Evolutionary conservation across 2,113 vertebrate species (phyloP).

Genomic region (Caranx melampygus): DNA sequence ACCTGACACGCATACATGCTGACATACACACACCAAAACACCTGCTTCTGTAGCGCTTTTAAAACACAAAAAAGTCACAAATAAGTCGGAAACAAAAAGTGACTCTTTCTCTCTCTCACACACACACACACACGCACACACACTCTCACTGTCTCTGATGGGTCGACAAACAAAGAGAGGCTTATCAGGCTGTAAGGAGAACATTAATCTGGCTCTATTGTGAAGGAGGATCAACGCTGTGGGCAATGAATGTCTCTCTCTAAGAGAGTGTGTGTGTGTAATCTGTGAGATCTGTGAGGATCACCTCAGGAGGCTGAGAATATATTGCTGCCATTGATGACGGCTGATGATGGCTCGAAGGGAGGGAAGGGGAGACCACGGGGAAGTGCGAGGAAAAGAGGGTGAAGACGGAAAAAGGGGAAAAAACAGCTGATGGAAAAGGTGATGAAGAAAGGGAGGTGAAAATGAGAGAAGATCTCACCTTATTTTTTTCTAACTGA

Average conservation of each 20-base stretch:
- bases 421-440: too few species aligned
- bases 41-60: background rate
- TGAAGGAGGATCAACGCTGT: constrained; percentile 62
- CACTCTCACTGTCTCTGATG: constrained; percentile 29
- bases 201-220: constrained; percentile 73
- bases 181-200: constrained; percentile 71
- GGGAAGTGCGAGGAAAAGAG: background rate
- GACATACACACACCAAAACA: constrained; percentile 20
- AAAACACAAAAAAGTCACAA: constrained; percentile 16
- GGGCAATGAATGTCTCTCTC: constrained; percentile 18
- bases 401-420: background rate
- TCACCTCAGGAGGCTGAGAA: constrained; percentile 44
- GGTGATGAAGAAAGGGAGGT: too few species aligned
- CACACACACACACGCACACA: constrained; percentile 3
- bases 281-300: constrained; percentile 54
- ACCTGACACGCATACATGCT: constrained; percentile 31
- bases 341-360: constrained; percentile 12
- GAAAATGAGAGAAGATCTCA: too few species aligned
- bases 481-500: too few species aligned
- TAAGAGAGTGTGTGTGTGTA: constrained; percentile 35
- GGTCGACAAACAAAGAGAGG: constrained; percentile 63
- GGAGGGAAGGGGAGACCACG: background rate
- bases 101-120: background rate
- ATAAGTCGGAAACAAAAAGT: constrained; percentile 18
- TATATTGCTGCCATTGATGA: constrained; percentile 18